Percentiles rank a stretch among this genome's conserved stretches.
These are phyloP conservation scores for Aurelia sp. DNA, from an alignment of 30 jellyfish, hydroid and myxozoan genomes.

Conservation along the genomic window DNA sequence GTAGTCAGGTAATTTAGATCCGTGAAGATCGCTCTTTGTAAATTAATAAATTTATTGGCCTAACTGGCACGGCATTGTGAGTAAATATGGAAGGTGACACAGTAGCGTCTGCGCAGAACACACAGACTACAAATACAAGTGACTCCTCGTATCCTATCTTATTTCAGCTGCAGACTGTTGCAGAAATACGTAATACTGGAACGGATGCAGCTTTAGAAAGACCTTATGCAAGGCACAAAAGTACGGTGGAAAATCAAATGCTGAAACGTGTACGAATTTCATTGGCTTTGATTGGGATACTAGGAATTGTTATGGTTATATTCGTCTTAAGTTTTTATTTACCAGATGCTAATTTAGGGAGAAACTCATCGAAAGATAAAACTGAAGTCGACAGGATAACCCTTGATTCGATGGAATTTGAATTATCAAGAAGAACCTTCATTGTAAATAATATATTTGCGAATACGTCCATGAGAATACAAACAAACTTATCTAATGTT, in stretches of 20 bases:
- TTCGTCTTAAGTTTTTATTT: constrained; percentile 91
- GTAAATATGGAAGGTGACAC: constrained; percentile 26
- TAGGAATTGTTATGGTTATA: constrained; percentile 87
- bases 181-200: constrained; percentile 12
- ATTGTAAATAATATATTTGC: constrained; percentile 37
- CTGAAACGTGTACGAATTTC: constrained; percentile 85
- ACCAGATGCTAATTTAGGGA: constrained; percentile 49
- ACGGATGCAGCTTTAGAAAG: constrained; percentile 31
- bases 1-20: too few species aligned
- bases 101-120: constrained; percentile 36
- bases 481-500: constrained; percentile 19
- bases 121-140: constrained; percentile 55
- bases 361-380: not conserved
- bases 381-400: not conserved
- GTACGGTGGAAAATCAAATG: constrained; percentile 29
- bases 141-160: constrained; percentile 64
- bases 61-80: too few species aligned
- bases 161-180: constrained; percentile 54
- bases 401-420: constrained; percentile 41
- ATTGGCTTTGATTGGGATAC: constrained; percentile 86
- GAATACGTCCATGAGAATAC: constrained; percentile 27
- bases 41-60: too few species aligned
- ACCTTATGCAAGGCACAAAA: constrained; percentile 48
- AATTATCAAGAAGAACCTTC: not conserved
- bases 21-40: too few species aligned